These are phyloP conservation scores for Eufriesea mexicana DNA, from an alignment of 1,140 invertebrate species.

Conservation along the genomic window DNA sequence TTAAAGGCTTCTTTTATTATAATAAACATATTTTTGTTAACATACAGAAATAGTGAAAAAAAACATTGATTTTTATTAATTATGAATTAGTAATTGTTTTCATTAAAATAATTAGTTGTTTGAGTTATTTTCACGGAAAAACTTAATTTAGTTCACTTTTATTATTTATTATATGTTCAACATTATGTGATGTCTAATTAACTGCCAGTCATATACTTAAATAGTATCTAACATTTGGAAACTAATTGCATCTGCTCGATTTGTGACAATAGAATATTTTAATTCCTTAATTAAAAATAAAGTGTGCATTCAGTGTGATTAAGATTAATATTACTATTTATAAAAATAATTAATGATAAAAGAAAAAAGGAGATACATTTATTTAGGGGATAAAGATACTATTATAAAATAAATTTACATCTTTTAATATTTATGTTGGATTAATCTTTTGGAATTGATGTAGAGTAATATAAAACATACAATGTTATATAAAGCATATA, in stretches of 20 bases:
- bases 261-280: constrained; percentile 29
- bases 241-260: constrained; percentile 26
- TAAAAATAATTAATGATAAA: background rate
- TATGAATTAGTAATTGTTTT: constrained; percentile 45
- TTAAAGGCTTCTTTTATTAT: constrained; percentile 68
- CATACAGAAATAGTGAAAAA: constrained; percentile 32
- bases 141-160: constrained; percentile 12
- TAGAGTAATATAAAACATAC: background rate
- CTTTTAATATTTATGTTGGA: constrained; percentile 8
- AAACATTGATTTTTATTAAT: constrained; percentile 30
- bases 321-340: constrained; percentile 16
- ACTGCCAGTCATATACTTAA: constrained; percentile 63
- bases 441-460: background rate
- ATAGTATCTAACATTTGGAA: constrained; percentile 13
- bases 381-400: background rate
- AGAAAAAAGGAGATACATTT: background rate
- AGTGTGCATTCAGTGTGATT: constrained; percentile 3
- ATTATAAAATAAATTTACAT: constrained; percentile 1
- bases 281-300: constrained; percentile 17
- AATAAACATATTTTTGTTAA: constrained; percentile 49
- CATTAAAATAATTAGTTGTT: constrained; percentile 23
- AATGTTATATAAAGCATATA: background rate
- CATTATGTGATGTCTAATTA: constrained; percentile 47
- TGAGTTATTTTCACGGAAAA: background rate
- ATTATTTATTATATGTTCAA: constrained; percentile 31